Evolutionary conservation across 2,797 vertebrate species (phyloP).

Genomic region (Hydrocynus forskahlii): DNA sequence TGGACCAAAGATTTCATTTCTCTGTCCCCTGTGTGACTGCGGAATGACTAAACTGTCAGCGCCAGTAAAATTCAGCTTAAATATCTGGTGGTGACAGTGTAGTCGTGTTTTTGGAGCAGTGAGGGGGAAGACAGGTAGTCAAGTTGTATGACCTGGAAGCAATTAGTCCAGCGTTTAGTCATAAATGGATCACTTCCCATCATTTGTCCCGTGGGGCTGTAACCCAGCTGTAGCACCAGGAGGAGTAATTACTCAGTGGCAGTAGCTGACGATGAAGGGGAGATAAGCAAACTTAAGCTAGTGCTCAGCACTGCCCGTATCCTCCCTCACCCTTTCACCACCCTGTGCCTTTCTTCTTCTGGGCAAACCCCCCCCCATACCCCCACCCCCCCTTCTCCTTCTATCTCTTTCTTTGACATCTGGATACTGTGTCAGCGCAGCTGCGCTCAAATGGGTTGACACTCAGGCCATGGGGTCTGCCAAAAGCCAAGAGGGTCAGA

Average conservation of each 20-base stretch:
- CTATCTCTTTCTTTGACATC: slow-evolving; percentile 59
- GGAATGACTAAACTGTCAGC: slow-evolving; percentile 22
- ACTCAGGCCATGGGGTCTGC: slow-evolving; percentile 61
- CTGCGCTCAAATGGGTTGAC: slow-evolving; percentile 65
- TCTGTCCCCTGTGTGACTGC: slow-evolving; percentile 5
- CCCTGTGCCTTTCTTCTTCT: slow-evolving; percentile 35
- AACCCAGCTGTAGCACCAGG: slow-evolving; percentile 58
- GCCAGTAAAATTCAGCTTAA: slow-evolving; percentile 41
- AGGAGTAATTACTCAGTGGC: slow-evolving; percentile 67
- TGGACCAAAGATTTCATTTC: slow-evolving; percentile 22
- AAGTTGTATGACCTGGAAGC: slow-evolving; percentile 63
- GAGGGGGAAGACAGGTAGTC: slow-evolving; percentile 62
- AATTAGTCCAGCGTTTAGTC: slow-evolving; percentile 64
- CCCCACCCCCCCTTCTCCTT: background rate
- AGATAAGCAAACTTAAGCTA: slow-evolving; percentile 47
- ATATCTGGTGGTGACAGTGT: slow-evolving; percentile 19
- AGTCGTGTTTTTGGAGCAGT: slow-evolving; percentile 31
- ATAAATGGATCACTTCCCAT: slow-evolving; percentile 75
- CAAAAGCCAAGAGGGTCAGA: slow-evolving; percentile 67
- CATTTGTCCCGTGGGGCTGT: slow-evolving; percentile 74
- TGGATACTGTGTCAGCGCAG: slow-evolving; percentile 67
- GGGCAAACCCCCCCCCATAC: background rate
- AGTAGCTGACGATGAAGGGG: slow-evolving; percentile 68
- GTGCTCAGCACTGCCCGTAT: slow-evolving; percentile 21
- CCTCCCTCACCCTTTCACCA: slow-evolving; percentile 31